phyloP scores from a whole-genome alignment of 1,140 invertebrate genomes.

The Protaetia brevitarsis region DNA sequence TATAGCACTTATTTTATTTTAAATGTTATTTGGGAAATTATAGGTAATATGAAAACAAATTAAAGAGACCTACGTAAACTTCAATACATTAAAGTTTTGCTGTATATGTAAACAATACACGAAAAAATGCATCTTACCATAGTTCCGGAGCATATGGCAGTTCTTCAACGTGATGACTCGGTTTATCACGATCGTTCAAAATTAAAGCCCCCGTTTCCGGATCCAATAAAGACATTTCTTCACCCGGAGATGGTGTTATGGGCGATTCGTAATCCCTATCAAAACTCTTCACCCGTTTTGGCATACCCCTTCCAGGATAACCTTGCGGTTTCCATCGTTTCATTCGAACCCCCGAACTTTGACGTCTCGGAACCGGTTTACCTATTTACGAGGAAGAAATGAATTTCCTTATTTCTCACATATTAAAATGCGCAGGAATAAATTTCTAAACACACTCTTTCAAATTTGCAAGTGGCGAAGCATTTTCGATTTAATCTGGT shows the following conservation, averaged over 20 bases:
- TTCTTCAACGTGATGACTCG: conserved; percentile 58
- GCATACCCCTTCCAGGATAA: conserved; percentile 48
- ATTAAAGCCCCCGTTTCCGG: conserved; percentile 44
- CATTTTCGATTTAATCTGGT: no score
- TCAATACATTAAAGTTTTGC: no score
- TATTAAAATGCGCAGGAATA: no score
- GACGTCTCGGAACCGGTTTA: conserved; percentile 40
- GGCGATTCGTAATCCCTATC: conserved; percentile 56
- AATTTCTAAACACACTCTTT: no score
- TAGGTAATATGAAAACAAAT: no score
- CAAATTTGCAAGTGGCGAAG: no score
- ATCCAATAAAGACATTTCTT: conserved; percentile 42
- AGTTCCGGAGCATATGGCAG: conserved; percentile 73
- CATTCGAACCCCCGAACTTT: conserved; percentile 37
- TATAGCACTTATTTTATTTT: no score
- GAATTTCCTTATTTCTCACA: neutral
- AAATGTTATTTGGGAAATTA: no score
- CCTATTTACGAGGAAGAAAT: conserved; percentile 31
- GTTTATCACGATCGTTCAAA: conserved; percentile 46
- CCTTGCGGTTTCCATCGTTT: conserved; percentile 50
- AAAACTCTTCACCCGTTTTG: conserved; percentile 53
- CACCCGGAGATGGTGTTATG: conserved; percentile 43
- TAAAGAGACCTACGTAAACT: no score
- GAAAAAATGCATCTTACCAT: no score
- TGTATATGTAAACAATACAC: no score